phyloP scores from a whole-genome alignment of 2,113 vertebrate species.

The Sarotherodon lohbergeri region DNA sequence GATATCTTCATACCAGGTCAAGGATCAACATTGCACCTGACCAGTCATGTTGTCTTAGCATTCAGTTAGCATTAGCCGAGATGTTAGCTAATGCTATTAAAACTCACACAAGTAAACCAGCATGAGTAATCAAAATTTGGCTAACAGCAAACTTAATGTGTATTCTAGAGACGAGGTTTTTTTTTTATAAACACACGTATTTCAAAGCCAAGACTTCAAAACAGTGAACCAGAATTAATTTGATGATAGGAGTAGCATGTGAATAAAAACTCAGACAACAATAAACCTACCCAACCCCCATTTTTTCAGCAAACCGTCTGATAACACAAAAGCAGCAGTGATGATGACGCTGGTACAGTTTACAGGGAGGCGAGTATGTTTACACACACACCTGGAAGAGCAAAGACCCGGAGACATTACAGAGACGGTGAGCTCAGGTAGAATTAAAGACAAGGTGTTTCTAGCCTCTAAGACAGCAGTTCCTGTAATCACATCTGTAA shows the following conservation, averaged over 20 bases:
- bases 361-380: background rate
- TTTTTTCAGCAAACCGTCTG: background rate
- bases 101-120: background rate
- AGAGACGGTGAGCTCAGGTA: background rate
- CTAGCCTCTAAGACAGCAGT: background rate
- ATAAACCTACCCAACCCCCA: background rate
- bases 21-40: background rate
- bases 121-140: background rate
- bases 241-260: background rate
- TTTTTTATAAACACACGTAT: background rate
- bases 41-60: background rate
- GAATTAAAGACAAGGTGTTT: background rate
- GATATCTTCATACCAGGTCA: background rate
- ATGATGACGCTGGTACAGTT: background rate
- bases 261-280: background rate
- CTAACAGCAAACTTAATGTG: background rate
- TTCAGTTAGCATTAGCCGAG: background rate
- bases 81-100: background rate
- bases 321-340: background rate
- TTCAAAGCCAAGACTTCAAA: background rate
- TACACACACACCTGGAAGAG: background rate
- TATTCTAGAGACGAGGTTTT: background rate
- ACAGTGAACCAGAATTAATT: background rate
- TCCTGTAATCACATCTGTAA: background rate
- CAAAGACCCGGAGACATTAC: too few relatives aligned